Evolutionary conservation across 2,888 invertebrate species (phyloP), one percentile per base, ranked within the genome.

Genomic region (Arctia plantaginis): DNA sequence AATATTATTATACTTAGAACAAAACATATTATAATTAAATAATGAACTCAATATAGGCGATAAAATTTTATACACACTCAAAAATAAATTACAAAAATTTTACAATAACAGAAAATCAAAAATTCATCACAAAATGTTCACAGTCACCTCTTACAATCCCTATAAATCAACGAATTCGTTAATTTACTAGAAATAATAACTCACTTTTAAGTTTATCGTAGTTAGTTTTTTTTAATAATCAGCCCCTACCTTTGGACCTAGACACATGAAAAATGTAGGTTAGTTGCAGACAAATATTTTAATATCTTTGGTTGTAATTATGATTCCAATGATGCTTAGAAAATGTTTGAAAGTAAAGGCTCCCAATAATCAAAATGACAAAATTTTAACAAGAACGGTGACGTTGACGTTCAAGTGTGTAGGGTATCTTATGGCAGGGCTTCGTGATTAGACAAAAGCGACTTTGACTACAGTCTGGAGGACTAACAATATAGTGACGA

Each of bases 401-500:
- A n/a, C n/a, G 47, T n/a, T 39, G 13, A 70, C 55, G 51, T 67
- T 62, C 59, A 44, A 67, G 65, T 71, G 66, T 74, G 72, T 70
- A 66, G 74, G 72, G 33, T 77, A 41, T 41, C 74, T 78, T 77
- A 71, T 65, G 75, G 69, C 69, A 70, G 72, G 76, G 41, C 68
- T 66, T 70, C 41, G 20, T 64, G 41, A 72, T 85, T 88, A 93
- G 66, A 93, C 91, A 71, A 93, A 87, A 30, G 92, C 86, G 7
- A 95, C 95, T 83, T 93, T 94, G 51, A 91, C 93, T 0, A 94
- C 95, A 0, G 94, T 95, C 78, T 95, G 95, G 3, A 95, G 87
- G 0, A 94, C 87, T 23, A 95, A 83, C 0, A 95, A 85, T 0
- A 95, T 88, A 20, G 94, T 93, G 69, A 95, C 92, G 78, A 95